Percentiles rank a stretch among this genome's conserved stretches.
Conservation (phyloP, 2,888 invertebrate species). For the Epicampocera succincta region DNA sequence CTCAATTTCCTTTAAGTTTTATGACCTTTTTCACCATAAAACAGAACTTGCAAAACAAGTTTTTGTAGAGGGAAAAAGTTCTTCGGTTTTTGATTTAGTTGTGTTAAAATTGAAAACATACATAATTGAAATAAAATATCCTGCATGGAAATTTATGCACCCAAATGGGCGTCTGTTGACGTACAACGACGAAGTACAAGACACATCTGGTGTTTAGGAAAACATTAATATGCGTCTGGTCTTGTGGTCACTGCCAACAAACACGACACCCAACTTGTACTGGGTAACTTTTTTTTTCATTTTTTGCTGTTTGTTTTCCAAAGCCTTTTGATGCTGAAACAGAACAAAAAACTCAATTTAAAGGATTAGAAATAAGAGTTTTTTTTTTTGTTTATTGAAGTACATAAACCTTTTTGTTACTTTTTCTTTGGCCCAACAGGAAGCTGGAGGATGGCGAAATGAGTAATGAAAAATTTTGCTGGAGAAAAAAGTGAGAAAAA, state of each 20-base stretch:
- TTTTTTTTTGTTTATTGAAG: neutral
- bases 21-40: no score
- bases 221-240: conserved; percentile 57
- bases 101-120: neutral
- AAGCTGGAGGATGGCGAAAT: no score
- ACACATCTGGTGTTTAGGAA: conserved; percentile 52
- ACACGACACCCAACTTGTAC: neutral
- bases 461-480: no score
- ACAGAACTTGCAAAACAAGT: no score
- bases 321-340: neutral
- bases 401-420: neutral
- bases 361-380: neutral
- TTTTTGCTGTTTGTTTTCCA: neutral
- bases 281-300: neutral
- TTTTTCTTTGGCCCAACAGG: neutral
- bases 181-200: conserved; percentile 6
- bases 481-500: neutral
- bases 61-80: no score
- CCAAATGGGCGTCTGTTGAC: neutral
- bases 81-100: neutral
- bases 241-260: conserved; percentile 40
- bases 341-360: conserved; percentile 10
- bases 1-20: no score
- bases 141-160: neutral
- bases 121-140: conserved; percentile 18